Evolutionary conservation across 1,140 invertebrate genomes (phyloP), one percentile per base, ranked within the genome.

Genomic region (Venturia canescens): DNA sequence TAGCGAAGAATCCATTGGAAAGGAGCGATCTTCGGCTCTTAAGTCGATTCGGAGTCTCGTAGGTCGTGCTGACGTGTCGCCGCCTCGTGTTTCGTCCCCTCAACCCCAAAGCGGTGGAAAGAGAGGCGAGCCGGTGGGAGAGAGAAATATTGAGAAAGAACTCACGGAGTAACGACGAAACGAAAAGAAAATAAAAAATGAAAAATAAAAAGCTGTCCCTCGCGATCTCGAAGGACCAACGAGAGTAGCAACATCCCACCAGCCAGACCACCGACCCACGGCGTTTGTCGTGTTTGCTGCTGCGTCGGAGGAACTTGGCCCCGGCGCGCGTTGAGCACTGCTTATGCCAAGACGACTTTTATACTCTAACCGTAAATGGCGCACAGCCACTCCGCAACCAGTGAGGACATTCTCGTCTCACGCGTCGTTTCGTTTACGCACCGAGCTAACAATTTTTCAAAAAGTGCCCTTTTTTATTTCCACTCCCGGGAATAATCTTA

Each of bases 31-130:
- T 63, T 77, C 57, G 75, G 60, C 75, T 77, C 75, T 77, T 77
- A 77, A 77, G 75, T 77, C 75, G 75, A 77, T 77, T 77, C 75
- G 75, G 53, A 63, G 75, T 77, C 75, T 77, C 75, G 75, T 77
- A 77, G 75, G 75, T 77, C 75, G 75, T 77, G 75, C 75, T 38
- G 53, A 60, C 29, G 71, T 29, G 53, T 34, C 29, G 71, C 18
- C 23, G 38, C 5, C 34, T 57, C 50, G 18, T 31, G 60, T 23
- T 63, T 18, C 27, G 66, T 69, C 66, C 31, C 75, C 38, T 44
- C 38, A 44, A 44, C 38, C 38, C 31, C 26, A 63, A 13, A n/a
- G 75, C 31, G 72, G 57, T 3, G 9, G 60, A 63, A 23, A 26
- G 21, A 63, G 9, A 63, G 60, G 34, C 34, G 18, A 23, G 18